Evolutionary conservation across 2,113 vertebrate species (phyloP).

Genomic region (Cichladusa arquata): DNA sequence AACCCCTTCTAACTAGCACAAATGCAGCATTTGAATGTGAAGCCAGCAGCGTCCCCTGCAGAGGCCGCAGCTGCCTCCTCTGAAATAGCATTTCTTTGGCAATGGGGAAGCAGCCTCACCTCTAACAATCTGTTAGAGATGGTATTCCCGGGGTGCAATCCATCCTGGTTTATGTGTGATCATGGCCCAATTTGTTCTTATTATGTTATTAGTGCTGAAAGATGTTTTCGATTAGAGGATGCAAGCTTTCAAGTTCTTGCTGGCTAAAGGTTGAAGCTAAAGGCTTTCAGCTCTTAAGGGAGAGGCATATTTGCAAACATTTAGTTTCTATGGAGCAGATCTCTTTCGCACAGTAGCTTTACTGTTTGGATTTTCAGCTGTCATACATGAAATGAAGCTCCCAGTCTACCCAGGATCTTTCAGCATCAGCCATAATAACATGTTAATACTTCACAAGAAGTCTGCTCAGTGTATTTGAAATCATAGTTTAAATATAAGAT

Average conservation of each 20-base stretch:
- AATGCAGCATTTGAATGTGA: background rate
- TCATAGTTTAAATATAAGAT: background rate
- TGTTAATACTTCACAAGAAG: background rate
- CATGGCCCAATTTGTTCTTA: slow-evolving; percentile 52
- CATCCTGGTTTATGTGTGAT: slow-evolving; percentile 21
- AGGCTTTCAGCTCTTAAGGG: slow-evolving; percentile 7
- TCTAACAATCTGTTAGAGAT: slow-evolving; percentile 1
- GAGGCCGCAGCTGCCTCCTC: slow-evolving; percentile 39
- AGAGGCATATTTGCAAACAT: background rate
- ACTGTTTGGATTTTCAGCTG: background rate
- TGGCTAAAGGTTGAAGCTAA: slow-evolving; percentile 11
- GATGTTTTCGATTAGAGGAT: slow-evolving; percentile 39
- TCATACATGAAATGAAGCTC: background rate
- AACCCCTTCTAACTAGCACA: background rate
- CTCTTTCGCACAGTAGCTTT: background rate
- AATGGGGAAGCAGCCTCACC: slow-evolving; percentile 37
- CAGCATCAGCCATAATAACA: background rate
- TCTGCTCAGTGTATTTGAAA: background rate
- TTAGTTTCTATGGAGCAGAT: background rate
- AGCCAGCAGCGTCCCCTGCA: slow-evolving; percentile 25
- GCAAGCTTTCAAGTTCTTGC: slow-evolving; percentile 1
- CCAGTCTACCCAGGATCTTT: background rate
- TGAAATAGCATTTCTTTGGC: background rate
- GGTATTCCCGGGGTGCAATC: background rate
- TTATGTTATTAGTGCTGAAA: slow-evolving; percentile 51